Conservation (phyloP, 2,888 invertebrate genomes). For the Portevinia maculata region DNA sequence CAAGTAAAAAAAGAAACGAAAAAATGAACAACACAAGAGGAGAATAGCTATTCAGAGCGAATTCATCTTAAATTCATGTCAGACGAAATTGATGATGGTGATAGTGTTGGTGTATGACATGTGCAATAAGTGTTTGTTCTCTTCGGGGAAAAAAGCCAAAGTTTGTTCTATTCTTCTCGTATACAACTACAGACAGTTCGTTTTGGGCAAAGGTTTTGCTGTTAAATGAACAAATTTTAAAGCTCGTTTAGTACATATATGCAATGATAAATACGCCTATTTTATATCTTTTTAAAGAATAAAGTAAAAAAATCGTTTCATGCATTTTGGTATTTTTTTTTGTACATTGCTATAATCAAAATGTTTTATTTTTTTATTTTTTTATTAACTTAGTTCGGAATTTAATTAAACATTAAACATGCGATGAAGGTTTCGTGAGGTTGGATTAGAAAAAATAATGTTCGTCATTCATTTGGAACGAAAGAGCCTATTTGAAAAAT, state of each 20-base stretch:
- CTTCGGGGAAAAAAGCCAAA: neutral
- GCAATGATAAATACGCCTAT: neutral
- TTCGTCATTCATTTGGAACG: too few relatives aligned
- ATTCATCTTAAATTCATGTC: constrained; percentile 56
- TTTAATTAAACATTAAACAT: too few relatives aligned
- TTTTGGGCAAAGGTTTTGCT: constrained; percentile 14
- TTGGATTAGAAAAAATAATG: too few relatives aligned
- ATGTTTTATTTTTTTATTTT: too few relatives aligned
- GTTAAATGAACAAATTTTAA: constrained; percentile 29
- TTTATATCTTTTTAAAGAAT: neutral
- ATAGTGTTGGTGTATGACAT: constrained; percentile 1
- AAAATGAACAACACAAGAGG: neutral
- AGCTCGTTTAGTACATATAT: constrained; percentile 12
- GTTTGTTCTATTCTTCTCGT: neutral
- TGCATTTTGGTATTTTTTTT: too few relatives aligned
- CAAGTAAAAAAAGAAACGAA: constrained; percentile 28
- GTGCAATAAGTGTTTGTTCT: constrained; percentile 1
- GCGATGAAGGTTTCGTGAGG: too few relatives aligned
- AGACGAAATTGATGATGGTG: constrained; percentile 15
- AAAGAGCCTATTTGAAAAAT: too few relatives aligned
- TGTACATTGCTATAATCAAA: too few relatives aligned
- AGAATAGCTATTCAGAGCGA: constrained; percentile 9
- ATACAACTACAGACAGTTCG: neutral
- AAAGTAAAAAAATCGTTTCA: too few relatives aligned
- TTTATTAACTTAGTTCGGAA: too few relatives aligned